A percentile compares a stretch with the other conserved stretches of the same genome.
phyloP scores from a whole-genome alignment of 2,797 vertebrate genomes.

The Loriculus beryllinus region DNA sequence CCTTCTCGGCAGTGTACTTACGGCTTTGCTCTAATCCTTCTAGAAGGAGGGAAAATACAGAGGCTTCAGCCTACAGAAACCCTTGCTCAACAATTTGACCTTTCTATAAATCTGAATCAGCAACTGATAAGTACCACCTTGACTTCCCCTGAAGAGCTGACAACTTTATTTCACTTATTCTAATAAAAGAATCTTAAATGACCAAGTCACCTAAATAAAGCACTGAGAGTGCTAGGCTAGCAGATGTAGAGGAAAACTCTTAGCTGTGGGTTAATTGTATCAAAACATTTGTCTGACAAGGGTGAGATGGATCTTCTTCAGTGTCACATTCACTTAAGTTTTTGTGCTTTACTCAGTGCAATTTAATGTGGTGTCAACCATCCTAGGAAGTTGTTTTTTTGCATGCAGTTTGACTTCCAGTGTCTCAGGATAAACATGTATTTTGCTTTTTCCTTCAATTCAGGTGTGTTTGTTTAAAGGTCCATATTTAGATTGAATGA shows the following conservation, averaged over 20 bases:
- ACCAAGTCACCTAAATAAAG: neutral
- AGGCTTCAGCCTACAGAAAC: neutral
- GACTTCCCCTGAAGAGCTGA: neutral
- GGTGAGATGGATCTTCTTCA: neutral
- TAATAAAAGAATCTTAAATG: neutral
- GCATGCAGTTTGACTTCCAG: neutral
- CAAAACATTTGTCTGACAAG: neutral
- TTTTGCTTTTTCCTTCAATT: neutral
- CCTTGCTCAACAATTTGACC: neutral
- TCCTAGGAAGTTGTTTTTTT: neutral
- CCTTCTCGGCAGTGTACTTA: neutral
- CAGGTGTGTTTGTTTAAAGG: neutral
- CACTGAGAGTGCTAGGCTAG: neutral
- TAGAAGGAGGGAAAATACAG: neutral
- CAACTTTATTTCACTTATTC: neutral
- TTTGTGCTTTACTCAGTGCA: neutral
- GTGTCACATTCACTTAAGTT: neutral
- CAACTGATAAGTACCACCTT: neutral
- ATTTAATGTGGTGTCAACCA: neutral
- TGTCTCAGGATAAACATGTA: neutral
- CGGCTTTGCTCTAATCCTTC: neutral
- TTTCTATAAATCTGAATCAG: neutral
- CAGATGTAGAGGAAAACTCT: neutral
- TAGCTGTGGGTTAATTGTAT: neutral
- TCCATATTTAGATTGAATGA: neutral